These are phyloP conservation scores for Cuniculus paca DNA, from an alignment of 2,797 vertebrate species.

Conservation along the genomic window DNA sequence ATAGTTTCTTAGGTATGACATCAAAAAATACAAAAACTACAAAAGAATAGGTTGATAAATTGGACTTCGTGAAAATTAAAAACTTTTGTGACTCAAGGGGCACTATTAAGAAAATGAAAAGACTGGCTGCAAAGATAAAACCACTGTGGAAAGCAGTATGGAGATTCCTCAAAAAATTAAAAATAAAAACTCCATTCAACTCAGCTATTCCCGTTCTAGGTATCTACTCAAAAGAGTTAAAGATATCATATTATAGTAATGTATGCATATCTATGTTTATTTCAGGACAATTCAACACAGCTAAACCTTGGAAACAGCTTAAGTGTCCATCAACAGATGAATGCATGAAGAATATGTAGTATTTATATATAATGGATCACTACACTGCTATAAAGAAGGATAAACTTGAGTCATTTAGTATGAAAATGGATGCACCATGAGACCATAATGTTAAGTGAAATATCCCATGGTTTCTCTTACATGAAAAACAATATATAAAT, in stretches of 20 bases:
- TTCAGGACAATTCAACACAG: neutral
- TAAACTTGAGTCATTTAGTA: neutral
- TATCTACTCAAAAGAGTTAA: neutral
- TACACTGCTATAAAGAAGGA: neutral
- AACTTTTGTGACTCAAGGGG: neutral
- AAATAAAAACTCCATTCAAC: neutral
- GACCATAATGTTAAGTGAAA: neutral
- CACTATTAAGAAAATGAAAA: neutral
- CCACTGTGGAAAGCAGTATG: neutral
- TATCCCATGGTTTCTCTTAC: neutral
- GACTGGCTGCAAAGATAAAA: neutral
- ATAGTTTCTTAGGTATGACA: neutral
- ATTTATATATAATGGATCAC: neutral
- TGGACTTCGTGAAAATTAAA: neutral
- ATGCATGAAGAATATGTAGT: neutral
- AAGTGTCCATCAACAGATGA: neutral
- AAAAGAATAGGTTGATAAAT: neutral
- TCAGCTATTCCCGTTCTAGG: neutral
- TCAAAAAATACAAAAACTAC: neutral
- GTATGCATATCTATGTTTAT: neutral
- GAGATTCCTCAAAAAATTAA: neutral
- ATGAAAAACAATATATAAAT: neutral
- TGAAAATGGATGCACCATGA: neutral
- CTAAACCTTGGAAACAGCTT: neutral
- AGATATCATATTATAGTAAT: neutral